phyloP scores from a whole-genome alignment of 2,888 invertebrate genomes.

The Eupelmus urozonus region DNA sequence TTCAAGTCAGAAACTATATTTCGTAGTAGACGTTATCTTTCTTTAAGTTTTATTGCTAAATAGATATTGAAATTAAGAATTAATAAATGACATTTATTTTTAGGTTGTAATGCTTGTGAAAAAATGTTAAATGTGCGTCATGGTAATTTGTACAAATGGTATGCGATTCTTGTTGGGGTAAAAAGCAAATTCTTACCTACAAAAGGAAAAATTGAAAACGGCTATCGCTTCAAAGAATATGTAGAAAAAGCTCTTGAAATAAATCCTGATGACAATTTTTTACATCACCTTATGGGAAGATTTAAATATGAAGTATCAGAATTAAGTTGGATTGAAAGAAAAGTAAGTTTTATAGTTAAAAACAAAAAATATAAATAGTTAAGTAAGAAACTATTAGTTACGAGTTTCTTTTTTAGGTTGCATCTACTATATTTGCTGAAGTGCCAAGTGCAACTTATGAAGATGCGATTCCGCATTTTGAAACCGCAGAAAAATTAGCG shows the following conservation, averaged over 20 bases:
- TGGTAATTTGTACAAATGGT: slow-evolving; percentile 86
- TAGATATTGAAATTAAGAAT: not conserved
- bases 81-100: slow-evolving; percentile 14
- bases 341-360: slow-evolving; percentile 66
- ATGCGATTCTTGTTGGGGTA: slow-evolving; percentile 83
- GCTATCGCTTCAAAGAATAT: slow-evolving; percentile 83
- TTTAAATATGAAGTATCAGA: slow-evolving; percentile 83
- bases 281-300: slow-evolving; percentile 85
- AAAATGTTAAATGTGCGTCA: slow-evolving; percentile 79
- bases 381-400: slow-evolving; percentile 8
- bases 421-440: slow-evolving; percentile 82
- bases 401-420: slow-evolving; percentile 75
- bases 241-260: slow-evolving; percentile 82
- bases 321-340: slow-evolving; percentile 83
- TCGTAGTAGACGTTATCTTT: too few relatives aligned
- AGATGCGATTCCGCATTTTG: slow-evolving; percentile 81
- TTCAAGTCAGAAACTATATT: not conserved
- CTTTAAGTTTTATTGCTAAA: too few relatives aligned
- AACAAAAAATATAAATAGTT: too few relatives aligned
- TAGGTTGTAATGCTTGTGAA: slow-evolving; percentile 81
- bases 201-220: slow-evolving; percentile 83
- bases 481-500: slow-evolving; percentile 79
- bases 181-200: slow-evolving; percentile 81
- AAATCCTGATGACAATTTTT: slow-evolving; percentile 81
- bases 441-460: slow-evolving; percentile 82